Percentiles rank a stretch among this genome's conserved stretches.
Evolutionary conservation across 64 coral and sea anemone genomes (phyloP).

Genomic region (Actinia equina): DNA sequence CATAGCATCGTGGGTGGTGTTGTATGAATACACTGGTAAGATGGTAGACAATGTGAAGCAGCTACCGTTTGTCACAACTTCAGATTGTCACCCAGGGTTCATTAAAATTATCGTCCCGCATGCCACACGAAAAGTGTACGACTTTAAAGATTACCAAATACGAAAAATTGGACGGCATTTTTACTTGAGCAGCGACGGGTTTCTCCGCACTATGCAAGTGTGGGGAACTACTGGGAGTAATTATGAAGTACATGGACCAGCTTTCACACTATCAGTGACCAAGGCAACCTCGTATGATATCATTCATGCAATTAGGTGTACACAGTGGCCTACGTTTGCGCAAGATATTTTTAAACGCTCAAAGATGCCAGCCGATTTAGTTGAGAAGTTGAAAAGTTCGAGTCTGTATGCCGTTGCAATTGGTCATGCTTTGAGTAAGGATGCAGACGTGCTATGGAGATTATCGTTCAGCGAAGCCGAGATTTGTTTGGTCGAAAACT

Average conservation of each 20-base stretch:
- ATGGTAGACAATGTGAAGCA: background rate
- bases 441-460: conserved; percentile 19
- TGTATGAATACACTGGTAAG: conserved; percentile 10
- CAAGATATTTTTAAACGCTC: conserved; percentile 22
- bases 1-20: background rate
- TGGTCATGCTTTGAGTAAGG: conserved; percentile 7
- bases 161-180: conserved; percentile 17
- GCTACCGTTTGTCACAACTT: background rate
- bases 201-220: conserved; percentile 14
- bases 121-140: conserved; percentile 14
- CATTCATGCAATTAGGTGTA: conserved; percentile 17
- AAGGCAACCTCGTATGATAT: conserved; percentile 12
- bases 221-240: conserved; percentile 15
- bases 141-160: conserved; percentile 22
- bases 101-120: conserved; percentile 16
- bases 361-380: conserved; percentile 17
- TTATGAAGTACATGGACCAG: conserved; percentile 7
- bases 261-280: conserved; percentile 8
- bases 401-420: conserved; percentile 7
- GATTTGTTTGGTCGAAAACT: background rate
- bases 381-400: conserved; percentile 6
- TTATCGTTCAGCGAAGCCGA: conserved; percentile 14
- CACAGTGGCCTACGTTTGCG: background rate
- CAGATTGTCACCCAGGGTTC: conserved; percentile 5
- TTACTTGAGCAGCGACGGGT: conserved; percentile 15